Percentiles rank a stretch among this genome's conserved stretches.
These are phyloP conservation scores for Craterocephalus amniculus DNA, from an alignment of 2,797 vertebrate genomes.

Conservation along the genomic window DNA sequence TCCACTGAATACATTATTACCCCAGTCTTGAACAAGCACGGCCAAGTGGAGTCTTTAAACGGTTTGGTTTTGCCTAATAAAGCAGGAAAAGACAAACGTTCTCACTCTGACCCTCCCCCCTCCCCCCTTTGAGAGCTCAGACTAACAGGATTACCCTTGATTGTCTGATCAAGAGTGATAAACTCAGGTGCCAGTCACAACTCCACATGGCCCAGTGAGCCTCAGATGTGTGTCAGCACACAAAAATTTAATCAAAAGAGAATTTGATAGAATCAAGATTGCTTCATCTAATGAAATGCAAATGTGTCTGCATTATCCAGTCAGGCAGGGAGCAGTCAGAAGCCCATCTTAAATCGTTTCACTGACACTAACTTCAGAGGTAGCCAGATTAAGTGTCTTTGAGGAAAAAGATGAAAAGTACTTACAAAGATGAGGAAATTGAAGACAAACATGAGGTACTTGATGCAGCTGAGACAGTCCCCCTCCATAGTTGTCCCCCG, in stretches of 20 bases:
- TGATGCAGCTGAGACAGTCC: slow-evolving; percentile 94
- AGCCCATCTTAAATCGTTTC: slow-evolving; percentile 64
- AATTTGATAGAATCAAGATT: slow-evolving; percentile 79
- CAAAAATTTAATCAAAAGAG: slow-evolving; percentile 77
- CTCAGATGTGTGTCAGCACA: slow-evolving; percentile 77
- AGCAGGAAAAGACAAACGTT: slow-evolving; percentile 66
- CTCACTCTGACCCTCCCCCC: slow-evolving; percentile 38
- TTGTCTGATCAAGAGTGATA: slow-evolving; percentile 78
- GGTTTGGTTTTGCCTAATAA: slow-evolving; percentile 72
- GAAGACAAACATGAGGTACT: slow-evolving; percentile 96
- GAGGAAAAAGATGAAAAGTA: slow-evolving; percentile 66
- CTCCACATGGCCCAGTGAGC: slow-evolving; percentile 56
- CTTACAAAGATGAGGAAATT: slow-evolving; percentile 97
- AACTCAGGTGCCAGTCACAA: slow-evolving; percentile 78
- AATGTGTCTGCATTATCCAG: slow-evolving; percentile 74
- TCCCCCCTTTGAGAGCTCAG: slow-evolving; percentile 28
- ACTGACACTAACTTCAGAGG: slow-evolving; percentile 64
- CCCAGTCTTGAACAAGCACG: slow-evolving; percentile 44
- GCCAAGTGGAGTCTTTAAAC: slow-evolving; percentile 58
- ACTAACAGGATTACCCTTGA: slow-evolving; percentile 78
- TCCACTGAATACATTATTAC: slow-evolving; percentile 58
- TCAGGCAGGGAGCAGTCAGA: slow-evolving; percentile 49
- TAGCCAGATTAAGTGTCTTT: slow-evolving; percentile 42
- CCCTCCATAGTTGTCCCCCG: slow-evolving; percentile 88
- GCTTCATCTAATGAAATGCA: slow-evolving; percentile 79